Base-by-base conservation (phyloP, 1,140 invertebrate species). In the Rhyacophila brunnea region DNA sequence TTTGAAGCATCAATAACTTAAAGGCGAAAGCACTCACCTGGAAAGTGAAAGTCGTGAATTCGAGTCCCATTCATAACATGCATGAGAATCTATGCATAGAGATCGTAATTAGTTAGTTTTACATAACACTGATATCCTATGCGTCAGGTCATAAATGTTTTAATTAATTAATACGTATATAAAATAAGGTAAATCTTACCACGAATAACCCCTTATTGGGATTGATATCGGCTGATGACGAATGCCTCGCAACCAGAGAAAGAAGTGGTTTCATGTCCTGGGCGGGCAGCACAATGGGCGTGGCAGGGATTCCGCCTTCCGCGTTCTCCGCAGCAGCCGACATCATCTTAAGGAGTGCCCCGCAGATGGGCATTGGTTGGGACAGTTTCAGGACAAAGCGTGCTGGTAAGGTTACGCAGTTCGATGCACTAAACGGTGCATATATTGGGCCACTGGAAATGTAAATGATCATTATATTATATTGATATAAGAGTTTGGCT, bases 311-410 rank as follows among this genome's bases (percentile, higher is more conserved):
- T 45, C 2, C 51, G 58, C 58, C 15, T 66, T 53, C 51, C 18
- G n/a, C n/a, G 4, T 14, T 38, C 65, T 72, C 75, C 70, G 73
- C 70, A 5, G 73, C 73, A 81, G 87, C 66, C 85, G 93, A 53
- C 87, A 85, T 79, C 77, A 85, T 70, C 59, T 85, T 80, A n/a
- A 93, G 77, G 17, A 93, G 73, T 38, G 86, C 83, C 23, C 85
- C 72, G 68, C 91, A 92, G 46, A 97, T 85, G 5, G 94, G 91
- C 77, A 95, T 87, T 1, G 93, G 90, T 68, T 92, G 88, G 19
- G 88, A 88, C 11, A 98, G 77, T 60, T 89, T 89, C 14, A 98
- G 77, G 1, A 93, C 89, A 79, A 96, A 98, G 69, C 88, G 92
- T 0, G 94, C 95, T 1, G 94, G 93, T 66, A 98, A 76, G 68